Evolutionary conservation across 2,888 invertebrate genomes (phyloP), one percentile per base, ranked within the genome.

Genomic region (Pterobdella sp.): DNA sequence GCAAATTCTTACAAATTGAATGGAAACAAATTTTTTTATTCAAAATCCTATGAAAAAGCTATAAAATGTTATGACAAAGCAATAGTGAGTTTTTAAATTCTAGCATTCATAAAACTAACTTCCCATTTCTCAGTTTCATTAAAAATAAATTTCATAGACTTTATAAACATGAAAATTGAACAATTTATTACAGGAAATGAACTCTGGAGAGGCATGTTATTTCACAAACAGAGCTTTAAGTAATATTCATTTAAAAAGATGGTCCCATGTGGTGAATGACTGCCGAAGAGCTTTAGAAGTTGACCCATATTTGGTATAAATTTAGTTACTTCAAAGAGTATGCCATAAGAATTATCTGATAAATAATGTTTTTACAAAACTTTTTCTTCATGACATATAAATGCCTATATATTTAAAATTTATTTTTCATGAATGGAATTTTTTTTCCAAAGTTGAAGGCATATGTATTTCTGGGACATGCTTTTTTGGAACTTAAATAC

Each of bases 381-480:
- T n/a, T n/a, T n/a, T n/a, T n/a, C n/a, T n/a, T n/a, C n/a, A n/a
- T n/a, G n/a, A n/a, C n/a, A n/a, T n/a, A n/a, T n/a, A n/a, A n/a
- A n/a, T n/a, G n/a, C 18, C 42, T 42, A 42, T 42, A 14, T 42
- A 42, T 42, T 18, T 42, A 14, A 14, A 14, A 14, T 42, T 18
- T 14, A 42, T 42, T 14, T 42, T 42, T 42, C 18, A 18, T 42
- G 7, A 42, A 42, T 42, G 42, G 7, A 42, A 7, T 42, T 42
- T 42, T 42, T 18, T 26, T 3, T 22, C 60, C n/a, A 10, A 87
- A 92, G 77, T 91, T 97, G 14, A 98, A 98, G 82, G 97, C 93
- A 0, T 95, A 97, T 81, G 97, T 95, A 85, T 97, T 96, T 81
- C 86, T 95, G 74, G 97, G 97, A 0, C 92, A 94, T 81, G 94